phyloP scores from a whole-genome alignment of 1,140 invertebrate genomes.

The Caerostris extrusa region DNA sequence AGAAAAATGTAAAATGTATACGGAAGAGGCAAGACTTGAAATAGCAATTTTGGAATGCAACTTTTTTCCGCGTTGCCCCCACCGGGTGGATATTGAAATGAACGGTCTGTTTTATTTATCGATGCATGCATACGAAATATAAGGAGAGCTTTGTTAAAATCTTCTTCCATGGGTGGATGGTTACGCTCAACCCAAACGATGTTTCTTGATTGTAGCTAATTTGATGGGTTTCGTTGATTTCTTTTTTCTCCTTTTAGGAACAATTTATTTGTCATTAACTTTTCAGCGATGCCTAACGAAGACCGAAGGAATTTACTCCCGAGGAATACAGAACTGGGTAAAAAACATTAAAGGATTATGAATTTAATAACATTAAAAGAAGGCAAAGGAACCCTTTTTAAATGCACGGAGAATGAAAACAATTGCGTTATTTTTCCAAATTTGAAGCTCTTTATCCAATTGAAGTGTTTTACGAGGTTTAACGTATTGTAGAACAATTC shows the following conservation, averaged over 20 bases:
- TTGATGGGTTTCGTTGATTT: conserved; percentile 36
- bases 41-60: neutral
- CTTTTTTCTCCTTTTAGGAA: conserved; percentile 18
- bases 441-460: too few species aligned
- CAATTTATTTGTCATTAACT: conserved; percentile 67
- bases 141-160: conserved; percentile 13
- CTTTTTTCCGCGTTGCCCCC: conserved; percentile 17
- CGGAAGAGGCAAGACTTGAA: neutral
- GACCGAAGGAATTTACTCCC: neutral
- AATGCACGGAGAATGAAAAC: too few species aligned
- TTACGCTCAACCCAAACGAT: conserved; percentile 24
- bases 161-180: neutral
- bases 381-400: neutral
- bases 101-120: conserved; percentile 23
- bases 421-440: too few species aligned
- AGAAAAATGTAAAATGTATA: neutral
- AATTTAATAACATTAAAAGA: neutral
- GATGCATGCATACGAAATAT: neutral
- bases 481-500: too few species aligned
- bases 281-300: conserved; percentile 37
- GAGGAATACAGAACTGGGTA: neutral
- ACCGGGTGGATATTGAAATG: neutral
- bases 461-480: too few species aligned
- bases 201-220: conserved; percentile 69
- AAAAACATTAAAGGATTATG: neutral